These are phyloP conservation scores for Phylloscopus whistleri DNA, from an alignment of 2,113 vertebrate genomes.

Conservation along the genomic window DNA sequence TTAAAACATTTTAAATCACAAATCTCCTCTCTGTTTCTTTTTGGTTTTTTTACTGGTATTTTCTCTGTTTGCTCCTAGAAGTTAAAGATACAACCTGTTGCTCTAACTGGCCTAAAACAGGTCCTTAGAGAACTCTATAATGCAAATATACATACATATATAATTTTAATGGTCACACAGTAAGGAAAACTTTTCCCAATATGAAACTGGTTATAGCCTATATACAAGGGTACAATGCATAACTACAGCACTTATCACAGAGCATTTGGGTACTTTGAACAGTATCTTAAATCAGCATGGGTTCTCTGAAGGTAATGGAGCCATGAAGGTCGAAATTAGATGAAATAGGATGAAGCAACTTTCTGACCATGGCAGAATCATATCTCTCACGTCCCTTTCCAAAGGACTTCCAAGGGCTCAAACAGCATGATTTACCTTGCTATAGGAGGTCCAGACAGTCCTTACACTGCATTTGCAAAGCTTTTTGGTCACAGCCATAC, in stretches of 20 bases:
- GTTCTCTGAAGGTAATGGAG: neutral
- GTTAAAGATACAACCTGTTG: neutral
- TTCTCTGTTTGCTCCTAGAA: neutral
- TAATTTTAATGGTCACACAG: neutral
- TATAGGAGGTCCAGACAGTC: neutral
- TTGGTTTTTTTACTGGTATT: neutral
- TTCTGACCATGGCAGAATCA: neutral
- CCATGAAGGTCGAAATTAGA: neutral
- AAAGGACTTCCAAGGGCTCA: neutral
- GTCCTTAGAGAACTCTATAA: neutral
- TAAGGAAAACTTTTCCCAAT: neutral
- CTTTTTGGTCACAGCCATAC: neutral
- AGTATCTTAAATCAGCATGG: neutral
- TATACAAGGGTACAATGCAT: neutral
- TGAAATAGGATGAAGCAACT: neutral
- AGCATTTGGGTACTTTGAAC: neutral
- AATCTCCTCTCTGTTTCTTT: neutral
- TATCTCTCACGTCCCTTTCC: neutral
- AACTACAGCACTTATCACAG: neutral
- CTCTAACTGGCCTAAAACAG: neutral
- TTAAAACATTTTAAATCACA: neutral
- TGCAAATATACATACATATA: neutral
- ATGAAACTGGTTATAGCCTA: neutral
- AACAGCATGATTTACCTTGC: neutral
- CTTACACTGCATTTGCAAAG: neutral